Base-by-base conservation (phyloP, 2,888 invertebrate species). In the Dyspetes luteomarginatus region DNA sequence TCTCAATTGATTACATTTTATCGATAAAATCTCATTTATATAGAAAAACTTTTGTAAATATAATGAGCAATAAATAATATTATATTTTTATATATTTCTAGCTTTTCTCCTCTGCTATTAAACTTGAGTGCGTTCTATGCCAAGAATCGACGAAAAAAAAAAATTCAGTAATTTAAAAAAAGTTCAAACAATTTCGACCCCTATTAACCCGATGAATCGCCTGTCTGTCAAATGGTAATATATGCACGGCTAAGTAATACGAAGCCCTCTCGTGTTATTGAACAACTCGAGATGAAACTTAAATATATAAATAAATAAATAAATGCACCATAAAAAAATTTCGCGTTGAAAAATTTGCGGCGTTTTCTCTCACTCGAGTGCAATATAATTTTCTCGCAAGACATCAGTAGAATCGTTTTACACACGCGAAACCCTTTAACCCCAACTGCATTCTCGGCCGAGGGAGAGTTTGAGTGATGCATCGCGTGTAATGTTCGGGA, bases 401-500 rank as follows among this genome's bases (percentile, higher is more conserved):
- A 71, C 17, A 30, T 22, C 55, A 55, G 43, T n/a, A 28, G 50
- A 58, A 55, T 12, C 41, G 68, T 48, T 68, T 62, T 17, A 22
- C 19, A 58, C 81, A 76, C 79, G 79, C 82, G 62, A 82, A 74
- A 79, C 67, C 79, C 79, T 75, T 82, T 68, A 79, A 74, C 77
- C 77, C 68, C 68, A 55, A 24, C 73, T 64, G 73, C 81, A 81
- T 81, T 77, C 81, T 73, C 73, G 62, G 62, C 67, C 77, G 72
- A 76, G 77, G 73, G 78, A 71, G 75, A 75, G 60, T 65, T 30
- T 43, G 36, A 58, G 48, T 48, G 36, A 52, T 50, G 52, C 72
- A 74, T 81, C 69, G 81, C 81, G 73, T 78, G 81, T 77, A 81
- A 41, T 65, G 17, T 45, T 67, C 58, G 50, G 43, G 52, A 78